Evolutionary conservation across 2,888 invertebrate species (phyloP), one percentile per base, ranked within the genome.

Genomic region (Lacanobia oleracea): DNA sequence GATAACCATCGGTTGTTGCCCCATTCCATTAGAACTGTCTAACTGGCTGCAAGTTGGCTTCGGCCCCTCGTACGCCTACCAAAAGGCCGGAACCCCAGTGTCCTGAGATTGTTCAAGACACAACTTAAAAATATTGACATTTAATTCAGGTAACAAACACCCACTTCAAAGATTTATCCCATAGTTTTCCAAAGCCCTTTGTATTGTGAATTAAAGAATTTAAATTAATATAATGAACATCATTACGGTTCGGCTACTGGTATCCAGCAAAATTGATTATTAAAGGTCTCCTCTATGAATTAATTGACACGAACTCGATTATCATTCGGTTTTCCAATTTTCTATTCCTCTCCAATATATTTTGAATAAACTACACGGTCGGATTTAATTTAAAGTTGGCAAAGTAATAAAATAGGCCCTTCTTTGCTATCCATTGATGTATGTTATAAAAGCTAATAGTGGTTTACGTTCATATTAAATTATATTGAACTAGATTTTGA

Each of bases 241-340:
- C 12, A 18, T 6, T 18, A 6, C 12, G 18, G 9, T 69, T 45
- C 56, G 43, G 40, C 40, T 21, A 10, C 21, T 65, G 62, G 21
- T 61, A 9, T 56, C 27, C 83, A 70, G 71, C 64, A 79, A 81
- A 81, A 80, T 73, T 81, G 71, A 84, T 84, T 85, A 83, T 73
- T 73, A 83, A 83, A 78, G 77, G 79, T 53, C 69, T 21, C 5
- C 65, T 82, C 79, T 74, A 78, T 72, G 74, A 77, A 85, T 86
- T 82, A 79, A 83, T 72, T 85, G 83, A 83, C 83, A 85, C 81
- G 79, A 74, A 76, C 79, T 80, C 79, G 75, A 87, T 85, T 86
- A 87, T 81, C 72, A 85, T 82, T 85, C 75, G 83, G 82, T 82
- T 67, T 77, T 73, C 43, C 37, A 77, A 72, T 64, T 70, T 45